Evolutionary conservation across 2,888 invertebrate species (phyloP), one percentile per base, ranked within the genome.

Genomic region (Cristatella mucedo): DNA sequence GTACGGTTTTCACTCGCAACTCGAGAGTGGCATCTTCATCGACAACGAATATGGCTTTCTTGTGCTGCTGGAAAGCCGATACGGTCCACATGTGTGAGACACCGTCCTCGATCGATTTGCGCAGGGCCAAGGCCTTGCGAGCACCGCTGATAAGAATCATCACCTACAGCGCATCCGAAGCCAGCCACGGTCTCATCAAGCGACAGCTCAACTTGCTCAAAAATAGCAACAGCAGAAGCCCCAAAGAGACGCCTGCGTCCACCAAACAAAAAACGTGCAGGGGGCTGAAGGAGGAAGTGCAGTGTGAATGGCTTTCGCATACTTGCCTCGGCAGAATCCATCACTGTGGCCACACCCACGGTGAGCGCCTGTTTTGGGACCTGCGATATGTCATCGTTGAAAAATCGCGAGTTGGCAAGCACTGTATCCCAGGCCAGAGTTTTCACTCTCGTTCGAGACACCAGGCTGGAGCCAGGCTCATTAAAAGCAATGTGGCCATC

Each of bases 51-150:
- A 91, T 72, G 21, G 26, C 36, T 29, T 36, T 77, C 34, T 81
- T 77, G 69, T 97, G 95, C 66, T 86, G 85, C 48, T 64, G 95
- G 72, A 97, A 91, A 38, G 93, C 93, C 32, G 89, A 91, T 30
- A 95, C 93, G 0, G 97, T 97, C 91, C 95, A 97, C 95, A 97
- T 97, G 69, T 97, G 95, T 71, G 86, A 93, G 9, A 97, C 79
- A 41, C 95, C 95, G 67, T 93, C 87, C 70, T 97, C 97, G 55
- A 97, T 84, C 7, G 95, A 93, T 69, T 91, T 91, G 61, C 91
- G 83, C 46, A 97, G 73, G 40, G 97, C 95, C 61, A 89, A 82
- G 9, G 95, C 77, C 69, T 97, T 97, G 69, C 91, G 86, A 34
- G 80, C 80, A 24, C 95, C 95, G 20, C 91, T 95, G 46, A 97